Base-by-base conservation (phyloP, 2,797 vertebrate species). In the Limnodromus scolopaceus region DNA sequence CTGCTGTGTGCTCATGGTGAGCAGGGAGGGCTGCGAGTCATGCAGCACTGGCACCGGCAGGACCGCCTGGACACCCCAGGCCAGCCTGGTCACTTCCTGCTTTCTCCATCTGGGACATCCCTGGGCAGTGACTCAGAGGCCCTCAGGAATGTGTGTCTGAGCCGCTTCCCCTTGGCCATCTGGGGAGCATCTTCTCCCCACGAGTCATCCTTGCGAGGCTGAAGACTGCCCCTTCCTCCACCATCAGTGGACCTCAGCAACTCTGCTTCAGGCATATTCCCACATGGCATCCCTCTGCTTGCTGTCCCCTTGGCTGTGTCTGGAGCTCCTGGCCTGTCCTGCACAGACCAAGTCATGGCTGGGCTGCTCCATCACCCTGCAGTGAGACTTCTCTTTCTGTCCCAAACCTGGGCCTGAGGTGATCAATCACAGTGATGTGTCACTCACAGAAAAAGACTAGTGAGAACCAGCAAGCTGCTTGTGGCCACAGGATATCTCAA, bases 81-180 rank as follows among this genome's bases (percentile, higher is more conserved):
- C 68, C 64, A 71, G 48, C 71, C 89, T 92, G 41, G 82, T 86
- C 85, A 55, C 1, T 25, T 95, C 92, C 97, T 86, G 75, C 89
- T 72, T 93, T 88, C 80, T 90, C 78, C 88, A 57, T 65, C 45
- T 76, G 94, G 87, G 66, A 94, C 92, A 77, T 74, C 89, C 72
- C 91, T 11, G 28, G 34, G 75, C 23, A 4, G n/a, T 95, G 88
- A 95, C 87, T 97, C 96, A 95, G 89, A 92, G 89, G 92, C 89
- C 84, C 84, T 97, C 84, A 90, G 93, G 96, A 97, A 95, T 97
- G 95, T 3, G 5, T 75, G 94, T 98, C 97, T 97, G 92, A 96
- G 89, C 74, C 8, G 2, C 82, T 98, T 98, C 98, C 97, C 96
- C 81, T 94, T 0, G 0, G 90, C 94, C 98, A 96, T 97, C 93